Base-by-base conservation (phyloP, 2,113 vertebrate genomes). In the Ivindomyrus marchei region DNA sequence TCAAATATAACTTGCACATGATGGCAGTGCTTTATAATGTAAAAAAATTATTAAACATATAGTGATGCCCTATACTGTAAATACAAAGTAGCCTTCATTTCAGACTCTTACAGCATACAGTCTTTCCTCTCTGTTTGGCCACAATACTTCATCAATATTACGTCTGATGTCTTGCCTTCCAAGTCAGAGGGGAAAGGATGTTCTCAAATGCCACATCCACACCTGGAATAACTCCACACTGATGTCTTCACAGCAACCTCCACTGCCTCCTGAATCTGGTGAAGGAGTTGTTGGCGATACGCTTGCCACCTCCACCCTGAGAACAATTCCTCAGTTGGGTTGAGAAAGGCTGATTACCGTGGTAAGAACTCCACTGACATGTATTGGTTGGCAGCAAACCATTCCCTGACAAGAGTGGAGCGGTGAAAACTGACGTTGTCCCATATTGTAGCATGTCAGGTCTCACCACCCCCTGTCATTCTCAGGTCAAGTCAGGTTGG, bases 371-470 rank as follows among this genome's bases (percentile, higher is more conserved):
- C 88, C 11, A 31, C 27, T 70, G 66, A 70, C 27, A 77, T 74
- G 39, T 11, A 8, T 50, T 80, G 6, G 3, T 70, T 27, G 74
- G 89, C 45, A 85, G 46, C 24, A 91, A 89, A 87, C 24, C 84
- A 91, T 89, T 89, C 62, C 58, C 39, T 77, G 83, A 87, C 46
- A 58, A 85, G 31, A 90, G 45, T 53, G 17, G 58, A 89, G 70
- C 56, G 42, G 39, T 90, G 85, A 88, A 84, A 90, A 5, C 90
- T 85, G 50, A 90, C 77, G 66, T 85, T 89, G 80, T n/a, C 45
- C 45, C 31, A 45, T 85, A 89, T 47, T 70, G 21, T 84, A 52
- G 85, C 70, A 90, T 88, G 70, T 83, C 70, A 88, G n/a, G 66
- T 49, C 62, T 89, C 70, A 88, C 70, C 56, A 90, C 42, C 47